Evolutionary conservation across 37 sponge, comb jelly and placozoan species (phyloP).

Genomic region (Agelas oroides): DNA sequence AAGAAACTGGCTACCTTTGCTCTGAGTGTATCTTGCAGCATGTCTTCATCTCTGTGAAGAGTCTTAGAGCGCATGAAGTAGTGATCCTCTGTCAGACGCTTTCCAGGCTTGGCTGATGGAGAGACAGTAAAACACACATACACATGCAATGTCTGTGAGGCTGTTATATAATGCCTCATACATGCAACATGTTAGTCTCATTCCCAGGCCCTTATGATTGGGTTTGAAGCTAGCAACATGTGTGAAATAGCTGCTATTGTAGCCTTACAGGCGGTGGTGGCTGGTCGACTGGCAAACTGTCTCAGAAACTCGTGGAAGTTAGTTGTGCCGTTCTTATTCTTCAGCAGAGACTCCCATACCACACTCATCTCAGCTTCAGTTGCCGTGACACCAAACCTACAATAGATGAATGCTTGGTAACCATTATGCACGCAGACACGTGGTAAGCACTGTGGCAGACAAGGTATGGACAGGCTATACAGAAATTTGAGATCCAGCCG

Average conservation of each 20-base stretch:
- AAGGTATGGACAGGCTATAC: no score
- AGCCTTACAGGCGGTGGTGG: no score
- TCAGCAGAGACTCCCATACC: conserved; percentile 50
- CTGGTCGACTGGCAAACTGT: not conserved
- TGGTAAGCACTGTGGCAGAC: no score
- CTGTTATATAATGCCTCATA: no score
- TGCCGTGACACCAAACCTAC: conserved; percentile 24
- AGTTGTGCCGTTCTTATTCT: conserved; percentile 42
- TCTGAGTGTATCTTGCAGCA: conserved; percentile 38
- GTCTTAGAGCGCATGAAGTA: conserved; percentile 58
- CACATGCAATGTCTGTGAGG: not conserved
- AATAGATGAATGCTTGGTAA: no score
- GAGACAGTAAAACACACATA: not conserved
- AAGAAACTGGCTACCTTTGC: not conserved
- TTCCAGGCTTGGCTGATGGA: not conserved
- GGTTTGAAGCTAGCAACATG: no score
- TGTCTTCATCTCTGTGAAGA: conserved; percentile 77
- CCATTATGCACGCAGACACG: no score
- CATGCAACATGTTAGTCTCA: no score
- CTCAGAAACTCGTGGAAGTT: conserved; percentile 51
- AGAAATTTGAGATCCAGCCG: no score
- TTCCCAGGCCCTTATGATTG: no score
- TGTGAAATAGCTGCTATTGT: no score
- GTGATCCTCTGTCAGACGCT: conserved; percentile 74
- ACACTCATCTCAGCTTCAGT: not conserved